Base-by-base conservation (phyloP, 2,797 vertebrate species). In the Borostomias antarcticus region DNA sequence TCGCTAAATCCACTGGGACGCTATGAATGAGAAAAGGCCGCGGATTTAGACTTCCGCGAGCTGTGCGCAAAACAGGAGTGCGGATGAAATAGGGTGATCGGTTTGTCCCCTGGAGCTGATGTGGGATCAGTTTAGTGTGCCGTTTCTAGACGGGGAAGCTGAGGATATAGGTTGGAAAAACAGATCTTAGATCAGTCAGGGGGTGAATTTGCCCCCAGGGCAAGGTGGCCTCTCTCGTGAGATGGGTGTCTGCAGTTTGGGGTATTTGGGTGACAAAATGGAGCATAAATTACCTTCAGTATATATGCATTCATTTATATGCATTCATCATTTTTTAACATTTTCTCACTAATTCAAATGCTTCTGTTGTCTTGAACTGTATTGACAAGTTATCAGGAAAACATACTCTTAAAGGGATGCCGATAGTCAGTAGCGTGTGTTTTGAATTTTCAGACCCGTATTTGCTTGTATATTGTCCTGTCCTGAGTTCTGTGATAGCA, bases 401-500 rank as follows among this genome's bases (percentile, higher is more conserved):
- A 66, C 70, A 13, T 32, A 37, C 66, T 70, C 76, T 61, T 48
- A 54, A n/a, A n/a, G n/a, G 77, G 56, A 37, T 58, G 23, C 23
- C 37, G 13, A 29, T 33, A 33, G 28, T 81, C 37, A 7, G 54
- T 33, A 33, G 28, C 81, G 88, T 88, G 81, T 85, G 71, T 52
- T 58, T 82, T 81, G 77, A 77, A 81, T 82, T 13, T 40, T 13
- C 2, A 82, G 86, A 88, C 86, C 84, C 86, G 84, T 89, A 85
- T 82, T 86, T 89, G 88, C 89, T 83, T 86, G 84, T 89, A 56
- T 53, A 81, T 86, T 59, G 84, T 89, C 83, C 83, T 82, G 86
- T 89, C 78, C 70, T 54, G 88, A 83, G 82, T 86, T 82, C 77
- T 84, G 85, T 86, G 85, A 85, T 86, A 86, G 89, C 89, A 90